Percentiles rank a stretch among this genome's conserved stretches.
Conservation (phyloP, 2,797 vertebrate species). For the Denticeps clupeoides region DNA sequence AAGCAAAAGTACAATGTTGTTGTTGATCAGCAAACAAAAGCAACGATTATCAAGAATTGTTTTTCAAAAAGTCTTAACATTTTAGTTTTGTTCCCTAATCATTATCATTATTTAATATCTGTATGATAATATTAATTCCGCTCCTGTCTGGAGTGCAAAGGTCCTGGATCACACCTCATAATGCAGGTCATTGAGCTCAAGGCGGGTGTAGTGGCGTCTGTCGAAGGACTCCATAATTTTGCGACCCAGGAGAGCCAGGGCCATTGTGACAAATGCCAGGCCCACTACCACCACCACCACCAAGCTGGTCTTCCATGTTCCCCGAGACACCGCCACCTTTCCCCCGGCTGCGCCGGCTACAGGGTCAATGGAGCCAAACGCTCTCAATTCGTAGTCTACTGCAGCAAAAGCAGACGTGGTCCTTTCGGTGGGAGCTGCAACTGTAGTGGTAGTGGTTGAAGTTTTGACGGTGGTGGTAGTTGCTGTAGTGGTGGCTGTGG, state of each 20-base stretch:
- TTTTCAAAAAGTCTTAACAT: too few relatives aligned
- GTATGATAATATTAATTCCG: too few relatives aligned
- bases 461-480: conserved; percentile 1
- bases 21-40: too few relatives aligned
- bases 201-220: conserved; percentile 74
- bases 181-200: conserved; percentile 91
- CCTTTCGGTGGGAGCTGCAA: conserved; percentile 9
- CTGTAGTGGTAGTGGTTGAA: conserved; percentile 4
- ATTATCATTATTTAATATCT: too few relatives aligned
- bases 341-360: neutral
- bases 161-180: conserved; percentile 78
- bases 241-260: conserved; percentile 61
- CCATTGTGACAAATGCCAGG: conserved; percentile 62
- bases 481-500: conserved; percentile 9
- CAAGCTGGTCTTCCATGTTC: conserved; percentile 62
- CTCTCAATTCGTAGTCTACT: conserved; percentile 12
- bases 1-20: too few relatives aligned
- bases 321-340: conserved; percentile 9
- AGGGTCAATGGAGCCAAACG: neutral
- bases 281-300: conserved; percentile 69
- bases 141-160: too few relatives aligned
- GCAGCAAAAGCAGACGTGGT: conserved; percentile 9
- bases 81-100: too few relatives aligned
- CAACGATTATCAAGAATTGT: too few relatives aligned
- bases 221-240: conserved; percentile 73